These are phyloP conservation scores for Spongilla lacustris DNA, from an alignment of 37 sponge, comb jelly and placozoan genomes.

Conservation along the genomic window DNA sequence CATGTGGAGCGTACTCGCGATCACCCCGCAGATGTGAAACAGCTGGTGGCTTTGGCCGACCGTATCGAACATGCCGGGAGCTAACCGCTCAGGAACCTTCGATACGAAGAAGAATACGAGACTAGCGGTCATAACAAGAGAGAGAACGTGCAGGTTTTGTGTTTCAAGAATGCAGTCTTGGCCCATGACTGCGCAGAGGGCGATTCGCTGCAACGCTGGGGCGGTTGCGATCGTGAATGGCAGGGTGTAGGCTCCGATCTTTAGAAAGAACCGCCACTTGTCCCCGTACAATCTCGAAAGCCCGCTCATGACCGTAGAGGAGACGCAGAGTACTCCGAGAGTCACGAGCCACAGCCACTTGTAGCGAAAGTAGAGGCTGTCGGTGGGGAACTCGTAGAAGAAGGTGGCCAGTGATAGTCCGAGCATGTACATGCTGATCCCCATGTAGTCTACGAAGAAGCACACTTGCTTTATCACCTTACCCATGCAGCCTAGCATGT, in stretches of 20 bases:
- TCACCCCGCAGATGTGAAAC: conserved; percentile 67
- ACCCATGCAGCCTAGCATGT: conserved; percentile 55
- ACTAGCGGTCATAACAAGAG: conserved; percentile 2
- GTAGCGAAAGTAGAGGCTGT: neutral
- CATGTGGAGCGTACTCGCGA: conserved; percentile 50
- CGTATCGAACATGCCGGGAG: conserved; percentile 82
- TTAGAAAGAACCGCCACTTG: conserved; percentile 46
- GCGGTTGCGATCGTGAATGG: conserved; percentile 15
- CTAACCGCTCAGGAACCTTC: conserved; percentile 86
- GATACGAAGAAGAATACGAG: conserved; percentile 71
- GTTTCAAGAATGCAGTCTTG: conserved; percentile 45
- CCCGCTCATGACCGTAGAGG: conserved; percentile 31
- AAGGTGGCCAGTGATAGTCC: conserved; percentile 36
- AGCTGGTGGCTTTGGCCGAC: conserved; percentile 86
- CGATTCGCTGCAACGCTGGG: conserved; percentile 28
- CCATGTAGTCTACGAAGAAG: conserved; percentile 82
- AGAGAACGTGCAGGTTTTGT: neutral
- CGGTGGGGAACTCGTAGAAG: conserved; percentile 2
- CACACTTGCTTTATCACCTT: conserved; percentile 45
- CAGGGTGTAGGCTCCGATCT: conserved; percentile 25
- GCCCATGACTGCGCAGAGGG: conserved; percentile 6
- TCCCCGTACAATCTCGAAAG: conserved; percentile 63
- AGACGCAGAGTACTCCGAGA: neutral
- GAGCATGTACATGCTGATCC: conserved; percentile 66
- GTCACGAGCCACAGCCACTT: neutral